These are phyloP conservation scores for Morpho achilles DNA, from an alignment of 2,888 invertebrate species.

Conservation along the genomic window DNA sequence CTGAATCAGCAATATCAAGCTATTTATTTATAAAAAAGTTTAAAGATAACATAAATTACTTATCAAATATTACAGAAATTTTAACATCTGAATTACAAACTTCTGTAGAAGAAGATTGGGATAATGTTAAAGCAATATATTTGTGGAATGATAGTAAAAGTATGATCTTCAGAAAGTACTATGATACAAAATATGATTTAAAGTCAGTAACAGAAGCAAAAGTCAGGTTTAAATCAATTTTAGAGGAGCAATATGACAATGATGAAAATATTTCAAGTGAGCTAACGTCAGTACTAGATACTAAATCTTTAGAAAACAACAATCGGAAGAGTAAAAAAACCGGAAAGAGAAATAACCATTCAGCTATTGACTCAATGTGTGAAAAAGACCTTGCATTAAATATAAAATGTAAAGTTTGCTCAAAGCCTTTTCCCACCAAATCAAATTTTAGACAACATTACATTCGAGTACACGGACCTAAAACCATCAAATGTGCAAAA, in stretches of 20 bases:
- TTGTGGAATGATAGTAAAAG: not conserved
- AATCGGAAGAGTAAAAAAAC: not conserved
- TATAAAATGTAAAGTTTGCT: constrained; percentile 2
- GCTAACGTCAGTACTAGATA: not conserved
- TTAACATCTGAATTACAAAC: not conserved
- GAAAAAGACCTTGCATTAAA: not conserved
- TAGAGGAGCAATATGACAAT: not conserved
- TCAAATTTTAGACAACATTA: not conserved
- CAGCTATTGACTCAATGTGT: not conserved
- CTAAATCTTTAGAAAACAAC: too few species aligned
- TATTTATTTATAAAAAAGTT: constrained; percentile 2
- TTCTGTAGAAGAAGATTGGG: not conserved
- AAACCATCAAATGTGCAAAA: constrained; percentile 3
- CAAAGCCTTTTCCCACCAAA: not conserved
- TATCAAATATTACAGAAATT: not conserved
- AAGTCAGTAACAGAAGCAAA: not conserved
- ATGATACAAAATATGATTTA: not conserved
- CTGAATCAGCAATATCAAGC: not conserved
- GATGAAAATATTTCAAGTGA: not conserved
- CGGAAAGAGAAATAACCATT: not conserved
- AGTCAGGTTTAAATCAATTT: not conserved
- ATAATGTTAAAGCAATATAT: not conserved
- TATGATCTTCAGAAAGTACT: not conserved
- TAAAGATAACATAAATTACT: not conserved
- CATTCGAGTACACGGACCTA: not conserved